Conservation (phyloP, 2,113 vertebrate genomes). For the Tragulus kanchil region DNA sequence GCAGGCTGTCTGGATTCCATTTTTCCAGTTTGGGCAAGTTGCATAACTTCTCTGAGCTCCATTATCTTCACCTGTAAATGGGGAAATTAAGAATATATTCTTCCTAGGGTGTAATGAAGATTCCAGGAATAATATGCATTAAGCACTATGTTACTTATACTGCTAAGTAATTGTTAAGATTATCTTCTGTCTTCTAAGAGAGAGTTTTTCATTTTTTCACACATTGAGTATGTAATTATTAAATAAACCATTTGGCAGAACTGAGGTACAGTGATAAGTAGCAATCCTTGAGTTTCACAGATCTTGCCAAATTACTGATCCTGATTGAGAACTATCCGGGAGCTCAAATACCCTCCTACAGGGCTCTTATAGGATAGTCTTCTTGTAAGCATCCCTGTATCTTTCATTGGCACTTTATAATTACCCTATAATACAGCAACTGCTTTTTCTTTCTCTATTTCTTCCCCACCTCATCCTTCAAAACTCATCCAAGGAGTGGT, state of each 20-base stretch:
- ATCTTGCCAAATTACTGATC: conserved; percentile 6
- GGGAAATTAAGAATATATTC: background rate
- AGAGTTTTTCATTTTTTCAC: background rate
- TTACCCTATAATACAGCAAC: background rate
- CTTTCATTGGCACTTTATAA: background rate
- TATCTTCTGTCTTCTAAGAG: too few species aligned
- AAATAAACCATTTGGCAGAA: background rate
- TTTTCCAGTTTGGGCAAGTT: background rate
- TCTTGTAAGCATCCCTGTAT: background rate
- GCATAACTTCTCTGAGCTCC: background rate
- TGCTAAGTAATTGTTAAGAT: background rate
- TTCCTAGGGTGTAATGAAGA: background rate
- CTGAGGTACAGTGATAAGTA: background rate
- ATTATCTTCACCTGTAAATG: background rate
- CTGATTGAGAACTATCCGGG: background rate
- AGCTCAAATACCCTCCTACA: background rate
- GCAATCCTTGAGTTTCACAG: background rate
- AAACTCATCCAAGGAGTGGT: background rate
- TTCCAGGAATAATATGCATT: background rate
- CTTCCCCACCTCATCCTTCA: background rate
- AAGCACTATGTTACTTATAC: background rate
- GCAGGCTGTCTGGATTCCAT: background rate
- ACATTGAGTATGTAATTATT: background rate
- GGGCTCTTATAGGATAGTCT: background rate
- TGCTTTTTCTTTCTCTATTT: background rate